These are phyloP conservation scores for Drosophila hamatofila DNA, from an alignment of 2,888 invertebrate species.

Conservation along the genomic window DNA sequence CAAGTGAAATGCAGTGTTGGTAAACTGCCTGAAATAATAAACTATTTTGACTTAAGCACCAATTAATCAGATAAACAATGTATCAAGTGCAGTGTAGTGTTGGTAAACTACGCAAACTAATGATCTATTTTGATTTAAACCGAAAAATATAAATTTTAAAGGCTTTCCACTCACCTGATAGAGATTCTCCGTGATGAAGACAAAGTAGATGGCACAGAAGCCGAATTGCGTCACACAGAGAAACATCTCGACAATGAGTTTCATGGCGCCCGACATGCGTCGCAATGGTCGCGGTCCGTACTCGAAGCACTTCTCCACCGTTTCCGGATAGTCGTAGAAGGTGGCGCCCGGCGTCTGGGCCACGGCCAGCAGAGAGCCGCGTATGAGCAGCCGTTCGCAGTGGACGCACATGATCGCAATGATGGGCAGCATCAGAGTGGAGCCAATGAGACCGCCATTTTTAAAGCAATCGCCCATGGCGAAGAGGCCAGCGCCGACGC, in stretches of 20 bases:
- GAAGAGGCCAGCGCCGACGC: slow-evolving; percentile 97
- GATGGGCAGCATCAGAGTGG: slow-evolving; percentile 91
- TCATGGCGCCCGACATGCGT: slow-evolving; percentile 88
- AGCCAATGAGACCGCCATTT: slow-evolving; percentile 94
- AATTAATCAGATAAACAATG: too few species aligned
- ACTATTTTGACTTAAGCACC: too few species aligned
- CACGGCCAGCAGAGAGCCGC: slow-evolving; percentile 77
- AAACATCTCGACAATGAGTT: slow-evolving; percentile 92
- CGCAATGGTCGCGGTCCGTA: slow-evolving; percentile 89
- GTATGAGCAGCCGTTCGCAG: slow-evolving; percentile 94
- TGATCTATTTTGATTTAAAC: neutral
- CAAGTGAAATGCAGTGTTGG: slow-evolving; percentile 2
- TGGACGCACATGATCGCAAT: slow-evolving; percentile 96
- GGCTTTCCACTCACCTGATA: slow-evolving; percentile 86
- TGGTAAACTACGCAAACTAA: neutral
- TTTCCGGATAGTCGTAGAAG: slow-evolving; percentile 92
- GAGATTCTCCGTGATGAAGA: slow-evolving; percentile 95
- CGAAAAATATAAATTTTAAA: neutral
- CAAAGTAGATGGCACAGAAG: slow-evolving; percentile 98
- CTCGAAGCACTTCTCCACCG: slow-evolving; percentile 92
- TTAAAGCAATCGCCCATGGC: slow-evolving; percentile 97
- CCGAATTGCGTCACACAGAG: slow-evolving; percentile 97
- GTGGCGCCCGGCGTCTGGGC: slow-evolving; percentile 77
- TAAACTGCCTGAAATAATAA: too few species aligned
- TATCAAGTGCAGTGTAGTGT: too few species aligned